Base-by-base conservation (phyloP, 2,113 vertebrate genomes). In the Chaetorhynchus papuensis region DNA sequence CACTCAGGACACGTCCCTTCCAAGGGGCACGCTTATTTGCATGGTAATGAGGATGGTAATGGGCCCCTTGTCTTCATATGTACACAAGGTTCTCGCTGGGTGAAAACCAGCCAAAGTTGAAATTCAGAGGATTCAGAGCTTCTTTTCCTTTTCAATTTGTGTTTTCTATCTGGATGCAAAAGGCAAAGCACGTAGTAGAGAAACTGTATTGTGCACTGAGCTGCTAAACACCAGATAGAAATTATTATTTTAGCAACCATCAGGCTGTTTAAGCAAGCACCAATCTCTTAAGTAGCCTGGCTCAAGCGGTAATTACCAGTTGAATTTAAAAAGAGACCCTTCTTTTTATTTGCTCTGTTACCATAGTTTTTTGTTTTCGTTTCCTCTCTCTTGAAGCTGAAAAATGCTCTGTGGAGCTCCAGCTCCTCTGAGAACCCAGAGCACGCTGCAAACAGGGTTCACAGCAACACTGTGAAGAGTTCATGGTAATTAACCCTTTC, bases 271-370 rank as follows among this genome's bases (percentile, higher is more conserved):
- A 72, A 71, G 91, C 63, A 87, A 76, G 61, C 20, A 49, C 66
- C 87, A 35, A 37, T 69, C 70, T 72, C 70, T 91, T 83, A 83
- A 93, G 78, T 31, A 83, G 91, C 89, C 35, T 28, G 63, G 93
- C 91, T 96, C 75, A 59, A 85, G 87, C 50, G 54, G 53, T 80
- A 95, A 94, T 93, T 89, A 47, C 63, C 15, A 42, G 49, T 2
- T 71, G 85, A 66, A 53, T 93, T 95, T 93, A 70, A 90, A 91
- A 94, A 87, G 78, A 83, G 93, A 60, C n/a, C 59, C 78, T 94
- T 91, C 95, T 93, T 93, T 93, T 93, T 91, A 88, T 96, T 94
- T 94, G 78, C 89, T 93, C 91, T 63, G 84, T 91, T 94, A 15
- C 90, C 82, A 82, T 52, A 85, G 84, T 21, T 95, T 96, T 91